Evolutionary conservation across 92 coral and sea anemone species (phyloP).

Genomic region (Porites evermanni): DNA sequence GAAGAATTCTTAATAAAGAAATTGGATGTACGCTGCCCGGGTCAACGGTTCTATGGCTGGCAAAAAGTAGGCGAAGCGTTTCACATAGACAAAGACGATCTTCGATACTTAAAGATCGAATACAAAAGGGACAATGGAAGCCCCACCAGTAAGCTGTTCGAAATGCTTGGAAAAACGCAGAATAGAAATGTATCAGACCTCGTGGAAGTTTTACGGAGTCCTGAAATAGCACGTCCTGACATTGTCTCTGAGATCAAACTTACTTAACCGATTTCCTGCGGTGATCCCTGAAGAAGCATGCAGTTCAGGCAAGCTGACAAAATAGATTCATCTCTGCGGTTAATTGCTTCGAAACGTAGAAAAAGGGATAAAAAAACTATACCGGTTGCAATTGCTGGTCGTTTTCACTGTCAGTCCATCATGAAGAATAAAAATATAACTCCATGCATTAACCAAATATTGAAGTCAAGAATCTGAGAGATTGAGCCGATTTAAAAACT

Average conservation of each 20-base stretch:
- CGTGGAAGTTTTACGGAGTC: neutral
- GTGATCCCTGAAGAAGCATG: too few species aligned
- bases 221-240: neutral
- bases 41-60: conserved; percentile 15
- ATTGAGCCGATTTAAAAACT: too few species aligned
- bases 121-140: conserved; percentile 41
- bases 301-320: too few species aligned
- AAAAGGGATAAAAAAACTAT: too few species aligned
- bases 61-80: conserved; percentile 32
- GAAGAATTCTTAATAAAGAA: neutral
- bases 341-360: too few species aligned
- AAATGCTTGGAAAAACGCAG: neutral
- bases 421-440: too few species aligned
- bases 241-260: neutral
- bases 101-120: conserved; percentile 14
- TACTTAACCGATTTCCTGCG: neutral
- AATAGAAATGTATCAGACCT: conserved; percentile 13
- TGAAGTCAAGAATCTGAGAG: too few species aligned
- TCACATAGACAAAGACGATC: neutral
- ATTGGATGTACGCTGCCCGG: conserved; percentile 13
- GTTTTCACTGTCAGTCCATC: too few species aligned
- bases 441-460: too few species aligned
- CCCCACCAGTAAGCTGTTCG: conserved; percentile 23
- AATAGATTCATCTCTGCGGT: too few species aligned
- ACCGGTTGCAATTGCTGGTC: too few species aligned